These are phyloP conservation scores for Channallabes apus DNA, from an alignment of 2,797 vertebrate species.

Conservation along the genomic window DNA sequence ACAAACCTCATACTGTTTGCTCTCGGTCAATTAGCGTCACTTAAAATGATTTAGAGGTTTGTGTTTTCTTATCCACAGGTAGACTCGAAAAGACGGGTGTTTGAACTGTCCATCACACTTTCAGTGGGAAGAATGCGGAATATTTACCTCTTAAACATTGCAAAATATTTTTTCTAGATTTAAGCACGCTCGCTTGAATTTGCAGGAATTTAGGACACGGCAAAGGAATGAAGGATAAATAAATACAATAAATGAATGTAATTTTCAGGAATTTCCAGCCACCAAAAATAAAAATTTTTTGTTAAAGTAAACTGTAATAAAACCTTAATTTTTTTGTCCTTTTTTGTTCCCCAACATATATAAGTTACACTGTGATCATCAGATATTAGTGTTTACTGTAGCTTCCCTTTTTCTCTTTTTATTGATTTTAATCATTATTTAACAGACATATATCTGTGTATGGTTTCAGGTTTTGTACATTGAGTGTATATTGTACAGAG, in stretches of 20 bases:
- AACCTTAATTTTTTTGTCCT: not conserved
- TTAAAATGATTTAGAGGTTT: constrained; percentile 71
- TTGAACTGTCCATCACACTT: constrained; percentile 62
- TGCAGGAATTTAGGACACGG: not conserved
- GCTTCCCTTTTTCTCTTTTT: not conserved
- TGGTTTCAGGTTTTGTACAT: not conserved
- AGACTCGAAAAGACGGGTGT: constrained; percentile 61
- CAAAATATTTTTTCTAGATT: not conserved
- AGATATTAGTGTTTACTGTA: not conserved
- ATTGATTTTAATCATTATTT: not conserved
- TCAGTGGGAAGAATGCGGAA: constrained; percentile 49
- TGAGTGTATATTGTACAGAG: too few species aligned
- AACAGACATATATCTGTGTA: not conserved
- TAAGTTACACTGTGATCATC: not conserved
- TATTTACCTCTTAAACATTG: constrained; percentile 64
- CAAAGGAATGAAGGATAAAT: not conserved
- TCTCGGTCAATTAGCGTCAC: constrained; percentile 70
- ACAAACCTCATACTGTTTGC: constrained; percentile 64
- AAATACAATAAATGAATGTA: not conserved
- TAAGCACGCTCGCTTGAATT: not conserved
- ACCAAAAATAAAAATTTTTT: not conserved
- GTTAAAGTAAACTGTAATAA: not conserved
- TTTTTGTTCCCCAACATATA: not conserved
- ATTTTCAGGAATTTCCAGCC: too few species aligned
- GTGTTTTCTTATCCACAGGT: constrained; percentile 66